Base-by-base conservation (phyloP, 2,888 invertebrate genomes). In the Heliconius sara region DNA sequence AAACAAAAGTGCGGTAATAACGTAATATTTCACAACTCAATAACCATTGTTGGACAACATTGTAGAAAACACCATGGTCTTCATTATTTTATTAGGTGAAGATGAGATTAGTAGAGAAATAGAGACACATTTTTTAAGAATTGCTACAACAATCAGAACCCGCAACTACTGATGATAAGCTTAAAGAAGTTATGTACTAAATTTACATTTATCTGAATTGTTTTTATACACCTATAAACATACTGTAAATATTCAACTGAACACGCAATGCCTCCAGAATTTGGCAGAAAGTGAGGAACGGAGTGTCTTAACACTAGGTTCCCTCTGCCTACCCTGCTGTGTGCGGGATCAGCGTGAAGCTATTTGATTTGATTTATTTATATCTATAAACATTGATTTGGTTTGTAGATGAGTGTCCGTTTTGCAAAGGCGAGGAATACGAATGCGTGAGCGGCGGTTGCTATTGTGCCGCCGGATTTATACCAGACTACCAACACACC, bases 391-490 rank as follows among this genome's bases (percentile, higher is more conserved):
- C 16, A 60, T 10, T 25, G 0, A 47, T 60, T 73, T 25, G 27
- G 12, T n/a, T 73, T 73, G 43, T 85, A 92, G 94, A 88, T 30
- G 81, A 83, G 81, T 94, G 95, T 82, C 79, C 86, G 9, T 88
- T 89, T 74, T 95, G 95, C 82, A 83, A 86, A 7, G 95, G 94
- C 2, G 87, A 88, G 76, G 91, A 89, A 67, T 94, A 91, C 79
- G 86, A 89, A 57, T 95, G 95, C 83, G 85, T 91, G n/a, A 87
- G 91, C n/a, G 91, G 91, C 9, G 84, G 85, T 10, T 95, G 95
- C 79, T 91, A 89, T 82, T 95, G 95, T 80, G 90, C 94, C 0
- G 85, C 87, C 1, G 94, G 94, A 0, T 94, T 86, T 81, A 84
- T 92, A 67, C 91, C 90, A 3, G 92, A 92, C 82, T 89, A 89